Percentiles rank a stretch among this genome's conserved stretches.
phyloP scores from a whole-genome alignment of 2,888 invertebrate species.

The Diaprepes abbreviatus region DNA sequence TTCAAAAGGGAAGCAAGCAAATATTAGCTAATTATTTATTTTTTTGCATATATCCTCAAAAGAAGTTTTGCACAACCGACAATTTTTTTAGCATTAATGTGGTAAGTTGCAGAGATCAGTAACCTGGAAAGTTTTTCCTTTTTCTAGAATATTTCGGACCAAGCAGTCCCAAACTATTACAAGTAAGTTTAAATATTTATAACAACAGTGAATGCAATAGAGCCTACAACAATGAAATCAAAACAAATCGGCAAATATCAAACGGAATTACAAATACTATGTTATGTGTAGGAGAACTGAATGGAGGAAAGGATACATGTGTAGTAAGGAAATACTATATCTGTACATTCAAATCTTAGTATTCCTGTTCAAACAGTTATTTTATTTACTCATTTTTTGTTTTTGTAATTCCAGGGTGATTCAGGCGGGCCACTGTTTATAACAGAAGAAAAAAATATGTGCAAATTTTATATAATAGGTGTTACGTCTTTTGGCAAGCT shows the following conservation, averaged over 20 bases:
- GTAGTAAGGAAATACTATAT: constrained; percentile 60
- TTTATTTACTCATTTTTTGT: neutral
- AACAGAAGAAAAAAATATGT: constrained; percentile 70
- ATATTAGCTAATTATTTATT: too few species aligned
- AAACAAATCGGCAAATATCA: constrained; percentile 48
- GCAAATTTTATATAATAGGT: constrained; percentile 72
- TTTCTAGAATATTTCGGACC: constrained; percentile 61
- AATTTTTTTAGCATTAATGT: too few species aligned
- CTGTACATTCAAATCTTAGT: too few species aligned
- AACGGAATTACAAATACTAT: constrained; percentile 63
- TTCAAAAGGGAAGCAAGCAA: too few species aligned
- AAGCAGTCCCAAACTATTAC: constrained; percentile 65
- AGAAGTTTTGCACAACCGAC: too few species aligned
- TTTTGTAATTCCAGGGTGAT: constrained; percentile 75
- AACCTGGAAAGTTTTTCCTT: too few species aligned
- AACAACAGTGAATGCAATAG: constrained; percentile 62
- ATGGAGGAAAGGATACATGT: constrained; percentile 64
- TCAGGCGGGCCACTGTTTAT: constrained; percentile 80
- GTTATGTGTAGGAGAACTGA: constrained; percentile 69
- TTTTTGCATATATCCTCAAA: too few species aligned
- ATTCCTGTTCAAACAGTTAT: too few species aligned
- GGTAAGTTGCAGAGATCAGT: too few species aligned
- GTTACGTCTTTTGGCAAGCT: constrained; percentile 74
- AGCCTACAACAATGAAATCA: constrained; percentile 56
- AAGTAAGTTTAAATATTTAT: constrained; percentile 65